Conservation (phyloP, 2,888 invertebrate genomes). For the Acanthosepion pharaonis region DNA sequence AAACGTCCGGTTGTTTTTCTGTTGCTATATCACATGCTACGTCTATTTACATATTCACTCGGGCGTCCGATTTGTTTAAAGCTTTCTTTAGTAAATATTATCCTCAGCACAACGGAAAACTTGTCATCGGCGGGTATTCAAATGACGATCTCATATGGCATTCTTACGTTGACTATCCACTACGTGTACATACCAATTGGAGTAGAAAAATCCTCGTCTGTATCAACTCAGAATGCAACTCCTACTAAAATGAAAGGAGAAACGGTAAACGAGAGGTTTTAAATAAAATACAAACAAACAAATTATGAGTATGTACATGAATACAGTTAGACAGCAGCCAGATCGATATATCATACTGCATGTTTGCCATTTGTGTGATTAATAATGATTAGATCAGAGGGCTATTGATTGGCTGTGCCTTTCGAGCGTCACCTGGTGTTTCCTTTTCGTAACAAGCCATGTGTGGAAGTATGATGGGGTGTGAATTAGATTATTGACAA, state of each 20-base stretch:
- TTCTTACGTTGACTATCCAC: background rate
- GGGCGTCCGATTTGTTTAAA: background rate
- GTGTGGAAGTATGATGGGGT: background rate
- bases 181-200: background rate
- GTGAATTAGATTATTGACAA: background rate
- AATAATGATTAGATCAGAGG: background rate
- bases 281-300: too few relatives aligned
- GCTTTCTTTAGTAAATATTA: background rate
- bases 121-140: background rate
- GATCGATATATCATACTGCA: background rate
- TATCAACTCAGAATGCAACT: background rate
- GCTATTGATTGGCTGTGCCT: background rate
- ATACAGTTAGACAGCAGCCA: background rate
- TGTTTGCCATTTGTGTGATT: background rate
- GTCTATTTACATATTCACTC: background rate
- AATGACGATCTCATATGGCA: background rate
- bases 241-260: too few relatives aligned
- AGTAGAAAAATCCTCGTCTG: background rate
- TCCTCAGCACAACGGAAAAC: background rate
- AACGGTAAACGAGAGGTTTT: too few relatives aligned
- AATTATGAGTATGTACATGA: background rate
- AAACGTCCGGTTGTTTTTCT: background rate
- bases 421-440: background rate
- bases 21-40: background rate
- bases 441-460: background rate